Evolutionary conservation across 2,797 vertebrate genomes (phyloP).

Genomic region (Gymnodraco acuticeps): DNA sequence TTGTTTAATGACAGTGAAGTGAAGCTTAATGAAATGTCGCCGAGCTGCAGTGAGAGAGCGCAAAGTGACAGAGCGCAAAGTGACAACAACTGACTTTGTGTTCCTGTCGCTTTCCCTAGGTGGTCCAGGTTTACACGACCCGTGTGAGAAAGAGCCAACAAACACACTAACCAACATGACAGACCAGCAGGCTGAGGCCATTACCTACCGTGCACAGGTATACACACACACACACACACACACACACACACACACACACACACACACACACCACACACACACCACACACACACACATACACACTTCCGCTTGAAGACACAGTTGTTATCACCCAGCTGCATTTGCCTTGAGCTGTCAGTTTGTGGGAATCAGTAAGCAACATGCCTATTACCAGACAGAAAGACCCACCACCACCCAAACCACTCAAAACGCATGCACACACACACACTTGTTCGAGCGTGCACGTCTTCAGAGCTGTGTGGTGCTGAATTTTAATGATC

Average conservation of each 20-base stretch:
- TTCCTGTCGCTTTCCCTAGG: conserved; percentile 79
- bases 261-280: conserved; percentile 55
- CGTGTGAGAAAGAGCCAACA: conserved; percentile 95
- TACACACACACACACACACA: conserved; percentile 27
- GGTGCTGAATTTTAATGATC: conserved; percentile 71
- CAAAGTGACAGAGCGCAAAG: conserved; percentile 12
- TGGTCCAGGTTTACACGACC: conserved; percentile 96
- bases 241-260: conserved; percentile 56
- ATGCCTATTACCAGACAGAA: conserved; percentile 56
- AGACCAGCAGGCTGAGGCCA: conserved; percentile 93
- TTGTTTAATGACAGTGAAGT: conserved; percentile 19
- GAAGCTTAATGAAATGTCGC: conserved; percentile 38
- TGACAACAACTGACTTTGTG: conserved; percentile 32
- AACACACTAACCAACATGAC: conserved; percentile 93
- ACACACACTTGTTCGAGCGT: conserved; percentile 1
- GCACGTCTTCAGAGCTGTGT: conserved; percentile 15
- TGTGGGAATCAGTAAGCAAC: conserved; percentile 54
- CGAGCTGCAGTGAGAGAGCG: conserved; percentile 4
- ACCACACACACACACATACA: conserved; percentile 58
- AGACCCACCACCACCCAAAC: conserved; percentile 36
- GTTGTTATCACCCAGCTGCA: conserved; percentile 58
- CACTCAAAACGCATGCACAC: conserved; percentile 16
- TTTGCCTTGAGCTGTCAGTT: conserved; percentile 57
- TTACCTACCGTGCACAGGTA: conserved; percentile 97
- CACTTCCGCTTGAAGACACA: conserved; percentile 29